These are phyloP conservation scores for Sitobion miscanthi DNA, from an alignment of 1,140 invertebrate genomes.

Conservation along the genomic window DNA sequence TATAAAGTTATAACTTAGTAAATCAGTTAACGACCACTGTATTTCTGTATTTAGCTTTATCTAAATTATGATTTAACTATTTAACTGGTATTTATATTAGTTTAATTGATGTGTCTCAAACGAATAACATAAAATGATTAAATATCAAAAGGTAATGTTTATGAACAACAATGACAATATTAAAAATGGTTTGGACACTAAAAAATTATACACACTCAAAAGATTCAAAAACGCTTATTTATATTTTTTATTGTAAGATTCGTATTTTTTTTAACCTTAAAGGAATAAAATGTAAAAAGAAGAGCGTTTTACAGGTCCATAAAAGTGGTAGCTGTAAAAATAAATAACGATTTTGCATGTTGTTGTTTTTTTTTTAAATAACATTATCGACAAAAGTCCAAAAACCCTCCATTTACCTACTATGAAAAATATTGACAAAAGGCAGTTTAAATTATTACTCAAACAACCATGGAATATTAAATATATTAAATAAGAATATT, in stretches of 20 bases:
- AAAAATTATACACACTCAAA: neutral
- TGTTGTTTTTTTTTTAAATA: constrained; percentile 24
- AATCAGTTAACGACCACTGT: neutral
- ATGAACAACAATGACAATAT: neutral
- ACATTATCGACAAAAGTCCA: constrained; percentile 21
- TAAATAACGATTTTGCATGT: constrained; percentile 14
- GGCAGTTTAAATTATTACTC: neutral
- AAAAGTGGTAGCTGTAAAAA: constrained; percentile 5
- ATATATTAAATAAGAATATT: neutral
- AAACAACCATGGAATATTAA: constrained; percentile 19
- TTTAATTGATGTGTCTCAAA: neutral
- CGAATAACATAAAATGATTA: neutral
- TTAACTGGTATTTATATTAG: neutral
- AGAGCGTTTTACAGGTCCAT: constrained; percentile 16
- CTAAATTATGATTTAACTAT: neutral
- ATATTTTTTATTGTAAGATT: constrained; percentile 19
- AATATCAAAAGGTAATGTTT: neutral
- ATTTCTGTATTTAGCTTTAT: neutral
- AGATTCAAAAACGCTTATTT: neutral
- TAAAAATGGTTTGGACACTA: neutral
- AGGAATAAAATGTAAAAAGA: constrained; percentile 7
- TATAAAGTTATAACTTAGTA: neutral
- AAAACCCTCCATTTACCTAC: constrained; percentile 23
- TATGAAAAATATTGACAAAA: neutral
- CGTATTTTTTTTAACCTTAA: neutral